Evolutionary conservation across 2,113 vertebrate species (phyloP), one percentile per base, ranked within the genome.

Genomic region (Ptilorrhoa leucosticta): DNA sequence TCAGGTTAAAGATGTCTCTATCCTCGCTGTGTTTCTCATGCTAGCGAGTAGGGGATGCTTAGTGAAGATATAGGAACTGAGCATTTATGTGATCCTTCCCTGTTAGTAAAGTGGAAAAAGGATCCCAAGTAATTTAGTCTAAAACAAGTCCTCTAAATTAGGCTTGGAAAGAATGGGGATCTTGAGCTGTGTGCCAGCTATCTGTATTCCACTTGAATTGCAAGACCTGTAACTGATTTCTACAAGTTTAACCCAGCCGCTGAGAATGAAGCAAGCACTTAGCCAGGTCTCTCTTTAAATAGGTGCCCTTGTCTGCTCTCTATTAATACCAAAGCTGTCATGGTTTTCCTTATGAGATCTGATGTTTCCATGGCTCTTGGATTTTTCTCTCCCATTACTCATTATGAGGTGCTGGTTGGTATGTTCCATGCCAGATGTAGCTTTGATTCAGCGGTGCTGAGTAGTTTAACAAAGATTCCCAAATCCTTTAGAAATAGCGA

Each of bases 401-500:
- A 78, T 93, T 92, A 51, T 22, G 76, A 95, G 54, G 28, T 83
- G n/a, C 83, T 83, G 75, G 57, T 87, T 87, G 69, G 72, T 90
- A 37, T 44, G 50, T 87, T 95, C 77, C 77, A 45, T 75, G 73
- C 94, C 93, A 95, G 95, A 91, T 84, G 89, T 76, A 94, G 83
- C 83, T 89, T 95, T 83, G 90, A 92, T 96, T 95, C 72, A 68
- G 44, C 7, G 0, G 12, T 33, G 53, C 69, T 0, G 28, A 68
- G 47, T 28, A 78, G 76, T 83, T 90, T 50, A 80, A 90, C 72
- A 89, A 88, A 90, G 76, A 87, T 93, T 93, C 72, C 40, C 27
- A 84, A 91, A 77, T 60, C 65, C 92, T 90, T 96, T 93, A 90
- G 92, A 95, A 96, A 83, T 7, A 73, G 82, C 37, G 37, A 88